Base-by-base conservation (phyloP, 2,797 vertebrate species). In the Argyrosomus regius region DNA sequence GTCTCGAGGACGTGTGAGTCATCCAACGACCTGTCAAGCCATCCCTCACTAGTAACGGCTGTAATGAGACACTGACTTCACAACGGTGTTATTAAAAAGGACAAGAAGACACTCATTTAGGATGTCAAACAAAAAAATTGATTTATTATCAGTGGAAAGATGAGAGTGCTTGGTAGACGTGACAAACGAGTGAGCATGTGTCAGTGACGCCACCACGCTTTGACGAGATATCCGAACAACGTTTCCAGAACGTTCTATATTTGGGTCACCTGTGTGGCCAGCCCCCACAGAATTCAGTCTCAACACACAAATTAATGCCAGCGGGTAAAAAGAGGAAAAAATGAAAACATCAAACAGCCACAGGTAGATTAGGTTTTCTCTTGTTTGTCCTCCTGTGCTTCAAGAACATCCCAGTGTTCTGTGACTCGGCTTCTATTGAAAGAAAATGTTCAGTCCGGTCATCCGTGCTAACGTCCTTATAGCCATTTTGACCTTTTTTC, bases 71-170 rank as follows among this genome's bases (percentile, higher is more conserved):
- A 53, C 43, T 75, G 1, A 58, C 50, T 83, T 80, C 35, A 72
- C 43, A 35, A 68, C 1, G 3, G 10, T 43, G 16, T n/a, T 35
- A 53, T 58, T 56, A 69, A 80, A 80, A 66, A 64, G 67, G 28
- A 84, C 22, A 57, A 86, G 88, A 80, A 69, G 77, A 88, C 41
- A 54, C 77, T 81, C 50, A 12, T 69, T 80, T 28, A 77, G 77
- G 84, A 91, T 72, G 84, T 91, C 88, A 91, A 92, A 91, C 81
- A 71, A 89, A 92, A 92, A 91, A 90, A 73, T 20, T 0, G 3
- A 86, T 94, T 94, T 94, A 94, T 93, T 95, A 82, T 87, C 84
- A 75, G 85, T 88, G 87, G 88, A 91, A 87, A 91, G 87, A 93
- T 18, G 77, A 79, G 82, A 78, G 88, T 91, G 91, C 82, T 87